Evolutionary conservation across 2,888 invertebrate species (phyloP).

Genomic region (Phengaris arion): DNA sequence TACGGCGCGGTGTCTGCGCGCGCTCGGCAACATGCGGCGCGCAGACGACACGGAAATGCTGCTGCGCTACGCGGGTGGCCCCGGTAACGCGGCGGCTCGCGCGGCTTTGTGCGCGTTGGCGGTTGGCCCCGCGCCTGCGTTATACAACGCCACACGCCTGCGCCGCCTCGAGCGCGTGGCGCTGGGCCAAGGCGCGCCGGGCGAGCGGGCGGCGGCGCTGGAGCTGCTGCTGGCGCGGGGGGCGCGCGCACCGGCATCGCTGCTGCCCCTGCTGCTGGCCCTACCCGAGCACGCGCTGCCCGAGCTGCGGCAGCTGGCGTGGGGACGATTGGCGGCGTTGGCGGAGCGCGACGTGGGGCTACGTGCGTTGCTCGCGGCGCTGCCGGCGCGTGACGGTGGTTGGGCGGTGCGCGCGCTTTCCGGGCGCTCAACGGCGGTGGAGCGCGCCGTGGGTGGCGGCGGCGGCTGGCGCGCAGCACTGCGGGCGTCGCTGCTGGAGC

Average conservation of each 20-base stretch:
- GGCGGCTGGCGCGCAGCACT: slow-evolving; percentile 48
- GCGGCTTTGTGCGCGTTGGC: slow-evolving; percentile 46
- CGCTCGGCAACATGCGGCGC: slow-evolving; percentile 56
- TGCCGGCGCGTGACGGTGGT: slow-evolving; percentile 43
- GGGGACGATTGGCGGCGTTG: slow-evolving; percentile 51
- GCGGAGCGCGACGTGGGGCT: slow-evolving; percentile 37
- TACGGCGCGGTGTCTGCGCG: slow-evolving; percentile 46
- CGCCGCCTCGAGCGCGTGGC: slow-evolving; percentile 33
- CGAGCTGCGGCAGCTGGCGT: slow-evolving; percentile 58
- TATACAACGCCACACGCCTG: slow-evolving; percentile 33
- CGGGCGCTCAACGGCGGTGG: slow-evolving; percentile 47
- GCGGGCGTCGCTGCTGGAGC: slow-evolving; percentile 55
- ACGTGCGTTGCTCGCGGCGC: slow-evolving; percentile 39
- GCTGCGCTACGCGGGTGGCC: slow-evolving; percentile 47
- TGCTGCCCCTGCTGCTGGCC: slow-evolving; percentile 31
- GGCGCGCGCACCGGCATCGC: slow-evolving; percentile 43
- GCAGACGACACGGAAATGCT: slow-evolving; percentile 48
- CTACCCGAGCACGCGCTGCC: slow-evolving; percentile 37
- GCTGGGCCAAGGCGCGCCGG: slow-evolving; percentile 40
- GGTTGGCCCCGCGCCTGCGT: slow-evolving; percentile 35
- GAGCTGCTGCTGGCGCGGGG: slow-evolving; percentile 46
- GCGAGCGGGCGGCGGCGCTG: slow-evolving; percentile 53
- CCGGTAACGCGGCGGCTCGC: slow-evolving; percentile 36
- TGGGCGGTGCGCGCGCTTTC: slow-evolving; percentile 35
- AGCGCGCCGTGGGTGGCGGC: slow-evolving; percentile 46